phyloP scores from a whole-genome alignment of 1,140 invertebrate species.

The Oscheius sp. region DNA sequence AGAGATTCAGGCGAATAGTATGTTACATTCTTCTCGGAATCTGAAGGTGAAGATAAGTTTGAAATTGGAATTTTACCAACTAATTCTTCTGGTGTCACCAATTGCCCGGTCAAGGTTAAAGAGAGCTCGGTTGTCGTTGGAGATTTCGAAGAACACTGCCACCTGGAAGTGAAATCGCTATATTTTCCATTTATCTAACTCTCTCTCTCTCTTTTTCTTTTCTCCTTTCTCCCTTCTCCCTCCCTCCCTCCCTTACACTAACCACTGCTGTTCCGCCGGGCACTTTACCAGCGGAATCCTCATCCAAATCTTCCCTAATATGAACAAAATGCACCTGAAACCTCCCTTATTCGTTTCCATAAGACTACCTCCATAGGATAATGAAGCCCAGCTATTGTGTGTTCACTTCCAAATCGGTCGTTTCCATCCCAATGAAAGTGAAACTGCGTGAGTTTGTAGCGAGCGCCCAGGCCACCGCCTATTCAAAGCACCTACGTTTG shows the following conservation, averaged over 20 bases:
- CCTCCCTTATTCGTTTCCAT: not conserved
- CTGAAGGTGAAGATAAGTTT: too few relatives aligned
- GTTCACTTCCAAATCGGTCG: not conserved
- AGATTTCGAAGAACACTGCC: not conserved
- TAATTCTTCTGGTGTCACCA: not conserved
- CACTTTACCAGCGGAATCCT: not conserved
- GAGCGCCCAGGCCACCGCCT: not conserved
- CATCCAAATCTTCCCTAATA: not conserved
- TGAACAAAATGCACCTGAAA: constrained; percentile 2
- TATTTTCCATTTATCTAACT: too few relatives aligned
- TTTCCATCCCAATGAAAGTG: constrained; percentile 3
- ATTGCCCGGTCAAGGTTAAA: not conserved
- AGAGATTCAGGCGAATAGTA: not conserved
- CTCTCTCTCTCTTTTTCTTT: too few relatives aligned
- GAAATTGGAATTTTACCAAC: too few relatives aligned
- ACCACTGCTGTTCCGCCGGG: not conserved
- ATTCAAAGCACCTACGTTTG: not conserved
- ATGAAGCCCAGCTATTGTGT: not conserved
- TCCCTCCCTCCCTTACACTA: too few relatives aligned
- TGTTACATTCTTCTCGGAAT: not conserved
- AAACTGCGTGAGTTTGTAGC: not conserved
- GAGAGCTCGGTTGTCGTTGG: not conserved
- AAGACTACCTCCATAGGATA: not conserved
- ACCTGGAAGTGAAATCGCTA: too few relatives aligned
- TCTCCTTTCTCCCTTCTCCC: too few relatives aligned